Evolutionary conservation across 2,113 vertebrate genomes (phyloP).

Genomic region (Asarcornis scutulata): DNA sequence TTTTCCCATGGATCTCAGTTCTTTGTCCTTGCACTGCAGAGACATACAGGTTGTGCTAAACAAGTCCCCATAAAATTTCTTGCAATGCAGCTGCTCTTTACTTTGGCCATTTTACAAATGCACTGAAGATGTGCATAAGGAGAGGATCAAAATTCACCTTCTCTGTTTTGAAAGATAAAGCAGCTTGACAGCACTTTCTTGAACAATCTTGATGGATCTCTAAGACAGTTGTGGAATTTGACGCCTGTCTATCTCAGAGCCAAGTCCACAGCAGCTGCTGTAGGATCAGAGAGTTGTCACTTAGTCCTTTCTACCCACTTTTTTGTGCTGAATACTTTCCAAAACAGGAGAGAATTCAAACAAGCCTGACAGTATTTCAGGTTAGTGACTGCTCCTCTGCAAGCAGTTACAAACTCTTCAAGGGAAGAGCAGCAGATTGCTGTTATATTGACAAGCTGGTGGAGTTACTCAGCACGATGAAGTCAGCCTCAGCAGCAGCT

Average conservation of each 20-base stretch:
- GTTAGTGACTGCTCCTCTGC: not conserved
- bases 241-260: not conserved
- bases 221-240: not conserved
- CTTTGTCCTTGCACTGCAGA: not conserved
- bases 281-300: not conserved
- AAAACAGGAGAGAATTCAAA: not conserved
- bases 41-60: not conserved
- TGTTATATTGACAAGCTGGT: not conserved
- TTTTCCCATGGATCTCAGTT: not conserved
- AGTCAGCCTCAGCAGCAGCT: not conserved
- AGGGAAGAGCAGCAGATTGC: not conserved
- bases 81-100: not conserved
- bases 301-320: not conserved
- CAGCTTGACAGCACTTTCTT: not conserved
- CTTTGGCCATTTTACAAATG: not conserved
- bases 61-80: not conserved
- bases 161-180: not conserved
- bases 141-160: not conserved
- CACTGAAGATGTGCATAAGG: not conserved
- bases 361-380: not conserved
- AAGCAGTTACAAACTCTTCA: not conserved
- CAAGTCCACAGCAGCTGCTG: constrained; percentile 3
- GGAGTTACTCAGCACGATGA: not conserved
- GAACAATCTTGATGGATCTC: not conserved
- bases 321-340: not conserved